Evolutionary conservation across 2,797 vertebrate genomes (phyloP), one percentile per base, ranked within the genome.

Genomic region (Monodelphis domestica): DNA sequence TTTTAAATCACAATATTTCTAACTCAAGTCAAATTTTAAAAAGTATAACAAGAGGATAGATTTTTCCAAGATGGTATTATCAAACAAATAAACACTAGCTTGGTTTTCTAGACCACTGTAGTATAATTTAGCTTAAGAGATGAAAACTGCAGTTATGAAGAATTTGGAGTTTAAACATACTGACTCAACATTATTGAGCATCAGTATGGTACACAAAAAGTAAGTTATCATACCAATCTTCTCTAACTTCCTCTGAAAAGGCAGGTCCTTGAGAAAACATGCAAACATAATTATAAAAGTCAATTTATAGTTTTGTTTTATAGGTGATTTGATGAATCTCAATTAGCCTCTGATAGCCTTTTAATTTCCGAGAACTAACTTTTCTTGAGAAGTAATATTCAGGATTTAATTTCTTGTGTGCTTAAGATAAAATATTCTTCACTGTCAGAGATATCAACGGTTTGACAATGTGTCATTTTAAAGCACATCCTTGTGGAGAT

Each of bases 221-320:
- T 5, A 91, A 92, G 28, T 78, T 14, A 12, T 57, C 10, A 90
- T n/a, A 51, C 50, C 54, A 90, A 89, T 95, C 91, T 53, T 70
- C 17, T 12, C 54, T 91, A 90, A 45, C 54, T 56, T 90, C 57
- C 95, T 95, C 45, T 91, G 45, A 57, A 84, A 89, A 89, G 28
- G 11, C 54, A 91, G 63, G 38, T 94, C 11, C 28, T 52, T 53
- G 57, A 93, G 15, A 84, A 93, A 94, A 95, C 53, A 91, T 84
- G 2, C 63, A 90, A 93, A 54, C 51, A 95, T 50, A 9, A 10
- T 92, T 50, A 33, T 53, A 45, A 93, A 50, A 91, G 26, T 50
- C 70, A 84, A 84, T 84, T 50, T 84, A n/a, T n/a, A 84, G 29
- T 52, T 78, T 94, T 78, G 28, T 30, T 45, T 0, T 50, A 51